These are phyloP conservation scores for Thryonomys swinderianus DNA, from an alignment of 2,113 vertebrate genomes.

Conservation along the genomic window DNA sequence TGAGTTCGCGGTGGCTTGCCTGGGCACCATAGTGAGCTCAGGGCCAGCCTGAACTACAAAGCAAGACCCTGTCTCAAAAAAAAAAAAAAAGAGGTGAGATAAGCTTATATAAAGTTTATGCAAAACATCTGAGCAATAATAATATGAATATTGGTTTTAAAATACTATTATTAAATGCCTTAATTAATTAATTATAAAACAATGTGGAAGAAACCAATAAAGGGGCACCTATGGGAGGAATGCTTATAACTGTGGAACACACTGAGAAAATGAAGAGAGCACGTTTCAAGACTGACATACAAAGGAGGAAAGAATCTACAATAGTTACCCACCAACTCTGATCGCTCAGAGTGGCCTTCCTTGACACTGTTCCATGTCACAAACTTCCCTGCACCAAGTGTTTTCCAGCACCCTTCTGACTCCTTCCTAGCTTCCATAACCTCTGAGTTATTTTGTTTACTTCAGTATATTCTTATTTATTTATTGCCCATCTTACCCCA, in stretches of 20 bases:
- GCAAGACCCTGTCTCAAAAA: no score
- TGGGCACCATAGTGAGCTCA: no score
- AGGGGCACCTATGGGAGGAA: background rate
- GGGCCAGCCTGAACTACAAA: no score
- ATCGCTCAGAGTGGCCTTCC: background rate
- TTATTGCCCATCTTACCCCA: background rate
- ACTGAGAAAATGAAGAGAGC: background rate
- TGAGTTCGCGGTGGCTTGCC: no score
- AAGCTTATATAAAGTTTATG: background rate
- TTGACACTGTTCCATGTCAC: background rate
- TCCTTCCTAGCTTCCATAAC: background rate
- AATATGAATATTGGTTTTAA: background rate
- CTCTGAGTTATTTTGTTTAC: background rate
- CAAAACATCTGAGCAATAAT: no score
- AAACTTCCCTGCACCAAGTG: background rate
- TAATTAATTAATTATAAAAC: background rate
- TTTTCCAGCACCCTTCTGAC: background rate
- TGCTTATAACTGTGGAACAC: background rate
- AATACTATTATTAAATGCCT: no score
- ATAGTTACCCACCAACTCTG: background rate
- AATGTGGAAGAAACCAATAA: background rate
- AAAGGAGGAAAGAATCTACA: background rate
- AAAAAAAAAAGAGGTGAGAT: background rate
- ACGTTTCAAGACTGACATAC: background rate
- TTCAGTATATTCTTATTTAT: background rate